A percentile compares a stretch with the other conserved stretches of the same genome.
phyloP scores from a whole-genome alignment of 2,888 invertebrate species.

The Odontomyia ornata region DNA sequence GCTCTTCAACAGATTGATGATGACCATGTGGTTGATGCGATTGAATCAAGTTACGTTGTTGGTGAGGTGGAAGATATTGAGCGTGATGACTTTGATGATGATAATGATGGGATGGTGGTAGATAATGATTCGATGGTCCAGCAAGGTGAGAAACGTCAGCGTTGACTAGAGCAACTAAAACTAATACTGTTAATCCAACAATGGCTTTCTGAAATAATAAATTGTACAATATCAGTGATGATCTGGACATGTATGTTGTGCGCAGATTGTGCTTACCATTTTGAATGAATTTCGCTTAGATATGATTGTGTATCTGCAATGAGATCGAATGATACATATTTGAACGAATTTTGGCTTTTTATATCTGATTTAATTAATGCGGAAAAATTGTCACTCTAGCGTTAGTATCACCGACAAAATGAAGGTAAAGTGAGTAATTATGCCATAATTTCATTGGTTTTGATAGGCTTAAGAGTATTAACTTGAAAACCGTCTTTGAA shows the following conservation, averaged over 20 bases:
- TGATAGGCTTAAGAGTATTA: too few relatives aligned
- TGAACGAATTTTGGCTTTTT: neutral
- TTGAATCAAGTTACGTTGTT: too few relatives aligned
- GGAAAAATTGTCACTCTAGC: too few relatives aligned
- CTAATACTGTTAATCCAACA: neutral
- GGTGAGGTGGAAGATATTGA: too few relatives aligned
- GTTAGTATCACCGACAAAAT: too few relatives aligned
- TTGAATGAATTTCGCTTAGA: neutral
- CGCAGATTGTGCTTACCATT: neutral
- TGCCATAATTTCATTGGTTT: too few relatives aligned
- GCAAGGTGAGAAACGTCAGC: conserved; percentile 1
- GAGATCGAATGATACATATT: neutral
- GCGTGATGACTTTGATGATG: neutral
- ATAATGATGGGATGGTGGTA: neutral
- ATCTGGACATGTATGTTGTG: neutral
- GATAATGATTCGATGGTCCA: neutral
- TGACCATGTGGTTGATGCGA: neutral
- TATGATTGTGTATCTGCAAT: too few relatives aligned
- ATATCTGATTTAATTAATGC: too few relatives aligned
- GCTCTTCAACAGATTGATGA: neutral
- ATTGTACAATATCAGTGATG: neutral
- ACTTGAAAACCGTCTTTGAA: too few relatives aligned
- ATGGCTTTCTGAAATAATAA: neutral
- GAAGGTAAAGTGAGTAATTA: too few relatives aligned
- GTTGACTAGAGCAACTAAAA: neutral